Conservation (phyloP, 2,797 vertebrate genomes). For the Mionectes olivaceus region DNA sequence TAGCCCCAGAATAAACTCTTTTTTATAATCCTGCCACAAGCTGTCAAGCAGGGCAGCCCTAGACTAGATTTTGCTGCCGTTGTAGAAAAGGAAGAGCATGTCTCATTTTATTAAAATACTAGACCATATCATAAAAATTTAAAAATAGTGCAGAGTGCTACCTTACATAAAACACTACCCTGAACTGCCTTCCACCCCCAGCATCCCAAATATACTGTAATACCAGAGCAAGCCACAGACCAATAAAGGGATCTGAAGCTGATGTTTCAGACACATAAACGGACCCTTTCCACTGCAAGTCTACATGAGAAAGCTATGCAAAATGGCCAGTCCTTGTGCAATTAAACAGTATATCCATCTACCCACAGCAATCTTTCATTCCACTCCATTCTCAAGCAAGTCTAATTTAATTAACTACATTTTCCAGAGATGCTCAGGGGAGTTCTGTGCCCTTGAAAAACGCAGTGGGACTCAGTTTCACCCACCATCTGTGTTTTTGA, state of each 20-base stretch:
- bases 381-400: neutral
- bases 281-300: neutral
- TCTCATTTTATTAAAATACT: conserved; percentile 53
- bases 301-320: neutral
- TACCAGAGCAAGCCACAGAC: neutral
- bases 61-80: conserved; percentile 35
- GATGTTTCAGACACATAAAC: neutral
- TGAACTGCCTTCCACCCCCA: conserved; percentile 16
- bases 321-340: neutral
- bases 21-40: conserved; percentile 55
- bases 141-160: conserved; percentile 11
- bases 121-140: conserved; percentile 33
- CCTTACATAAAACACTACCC: conserved; percentile 55
- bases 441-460: neutral
- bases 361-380: neutral
- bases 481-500: neutral
- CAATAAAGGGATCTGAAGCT: neutral
- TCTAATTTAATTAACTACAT: neutral
- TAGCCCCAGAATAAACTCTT: conserved; percentile 51
- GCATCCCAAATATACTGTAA: conserved; percentile 1
- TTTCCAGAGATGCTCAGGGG: neutral
- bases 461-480: neutral
- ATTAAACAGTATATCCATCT: neutral
- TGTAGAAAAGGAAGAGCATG: conserved; percentile 17
- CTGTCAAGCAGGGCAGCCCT: conserved; percentile 48